Base-by-base conservation (phyloP, 2,888 invertebrate genomes). In the Melipona bicolor region DNA sequence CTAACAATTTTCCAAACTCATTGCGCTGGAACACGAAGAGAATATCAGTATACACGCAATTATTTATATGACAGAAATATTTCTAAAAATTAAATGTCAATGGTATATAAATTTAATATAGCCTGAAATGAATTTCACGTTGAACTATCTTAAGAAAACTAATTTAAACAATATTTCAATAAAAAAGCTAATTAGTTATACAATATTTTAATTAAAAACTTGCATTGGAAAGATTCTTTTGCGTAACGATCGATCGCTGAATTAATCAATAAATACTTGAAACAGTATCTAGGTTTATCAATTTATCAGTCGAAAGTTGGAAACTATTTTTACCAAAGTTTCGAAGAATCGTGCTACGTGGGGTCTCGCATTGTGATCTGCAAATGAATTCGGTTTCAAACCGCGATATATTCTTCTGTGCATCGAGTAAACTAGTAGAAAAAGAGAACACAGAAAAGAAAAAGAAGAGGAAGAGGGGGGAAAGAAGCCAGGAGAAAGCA, bases 361-460 rank as follows among this genome's bases (percentile, higher is more conserved):
- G 49, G 24, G 11, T 9, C n/a, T 24, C 19, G n/a, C 17, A 50
- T n/a, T 65, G 21, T 52, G 43, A 15, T 43, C 4, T 24, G 4
- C 36, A 15, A 65, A 36, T 36, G 43, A 24, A 74, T 65, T 50
- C 32, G 32, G 62, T 73, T 36, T 36, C 52, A 4, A 21, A 24
- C 15, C 19, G 27, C 17, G 15, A 6, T 50, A 24, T 19, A 69
- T 74, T 54, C 43, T 74, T 17, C 61, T 21, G 54, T 43, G 36
- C 13, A 81, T 87, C 64, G 77, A 77, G 68, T 71, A 83, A 71
- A 65, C 49, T 62, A 72, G 43, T 61, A 64, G 36, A 21, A 64
- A 32, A 32, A 61, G 6, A 24, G 17, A 59, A 24, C 36, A 1
- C 9, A 9, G 43, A 11, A 21, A 43, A 43, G 43, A 43, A 43